Evolutionary conservation across 1,140 invertebrate species (phyloP), one percentile per base, ranked within the genome.

Genomic region (Tyrophagus putrescentiae): DNA sequence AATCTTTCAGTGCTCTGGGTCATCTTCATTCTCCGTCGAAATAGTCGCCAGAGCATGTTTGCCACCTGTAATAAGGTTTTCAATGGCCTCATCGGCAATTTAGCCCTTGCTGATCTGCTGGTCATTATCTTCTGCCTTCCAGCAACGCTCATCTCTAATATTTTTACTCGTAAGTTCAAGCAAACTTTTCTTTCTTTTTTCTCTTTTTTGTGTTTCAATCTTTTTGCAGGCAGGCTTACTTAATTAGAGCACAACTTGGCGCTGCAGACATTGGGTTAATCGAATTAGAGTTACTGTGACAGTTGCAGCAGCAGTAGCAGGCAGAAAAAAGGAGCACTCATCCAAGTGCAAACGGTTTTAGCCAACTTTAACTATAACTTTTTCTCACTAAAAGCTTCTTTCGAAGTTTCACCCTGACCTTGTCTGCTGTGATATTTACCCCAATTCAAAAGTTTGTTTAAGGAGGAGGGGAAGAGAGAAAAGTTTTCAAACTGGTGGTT

Each of bases 61-160:
- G 59, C 36, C 5, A 34, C 58, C 1, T 48, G 65, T 57, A 60
- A 70, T 62, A 70, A 65, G 6, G 70, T 74, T 6, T 73, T 73
- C 62, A 74, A 76, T 64, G 65, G 67, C 29, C 71, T 75, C 59
- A 68, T 75, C 31, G 70, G 67, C 33, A 75, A 75, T 62, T 62
- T 75, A 48, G 73, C 74, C 0, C 53, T 75, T 1, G 74, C 75
- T n/a, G 75, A 76, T 62, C 62, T 76, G 13, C 65, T 76, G 13
- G 74, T 77, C 6, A 68, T 79, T n/a, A 63, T 80, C 9, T 71
- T 79, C 54, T 80, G 78, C 67, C 65, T 80, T 29, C 77, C 78
- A 4, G 69, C 76, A 0, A 78, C 78, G 1, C 67, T 80, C 0
- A 62, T 71, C 18, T 64, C 62, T 4, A 69, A 70, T 45, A 62